Conservation (phyloP, 2,113 vertebrate species). For the Phaethon lepturus region DNA sequence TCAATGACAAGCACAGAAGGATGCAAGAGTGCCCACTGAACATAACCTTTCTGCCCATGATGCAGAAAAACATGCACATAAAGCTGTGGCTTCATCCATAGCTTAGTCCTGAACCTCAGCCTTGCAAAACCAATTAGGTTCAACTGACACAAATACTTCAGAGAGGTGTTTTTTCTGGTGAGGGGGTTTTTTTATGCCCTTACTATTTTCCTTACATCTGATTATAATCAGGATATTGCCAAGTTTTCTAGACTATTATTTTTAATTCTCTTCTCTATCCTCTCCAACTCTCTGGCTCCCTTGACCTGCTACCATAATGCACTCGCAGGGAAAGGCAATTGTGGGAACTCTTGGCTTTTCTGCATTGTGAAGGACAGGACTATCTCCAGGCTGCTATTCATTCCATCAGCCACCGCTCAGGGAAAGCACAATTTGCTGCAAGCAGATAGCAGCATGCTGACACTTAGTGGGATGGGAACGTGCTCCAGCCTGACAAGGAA, state of each 20-base stretch:
- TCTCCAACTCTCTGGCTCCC: neutral
- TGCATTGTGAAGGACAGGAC: conserved; percentile 49
- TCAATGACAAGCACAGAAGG: neutral
- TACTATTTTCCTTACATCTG: neutral
- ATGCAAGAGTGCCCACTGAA: neutral
- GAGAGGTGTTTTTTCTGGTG: neutral
- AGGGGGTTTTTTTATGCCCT: neutral
- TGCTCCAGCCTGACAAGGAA: conserved; percentile 63
- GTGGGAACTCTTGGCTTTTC: conserved; percentile 11
- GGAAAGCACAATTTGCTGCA: conserved; percentile 61
- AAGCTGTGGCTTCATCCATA: neutral
- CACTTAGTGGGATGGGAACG: conserved; percentile 51
- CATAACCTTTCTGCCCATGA: neutral
- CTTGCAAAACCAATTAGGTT: neutral
- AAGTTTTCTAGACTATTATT: conserved; percentile 3
- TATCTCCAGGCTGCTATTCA: conserved; percentile 40
- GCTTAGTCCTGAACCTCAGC: neutral
- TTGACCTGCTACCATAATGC: neutral
- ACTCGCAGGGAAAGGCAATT: conserved; percentile 28
- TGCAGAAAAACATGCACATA: too few relatives aligned
- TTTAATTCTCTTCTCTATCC: conserved; percentile 15
- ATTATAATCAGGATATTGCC: neutral
- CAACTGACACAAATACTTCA: neutral
- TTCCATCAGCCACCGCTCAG: conserved; percentile 17
- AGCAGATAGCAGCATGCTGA: conserved; percentile 43